These are phyloP conservation scores for Mormyrus hasselquistii DNA, from an alignment of 2,797 vertebrate genomes.

Conservation along the genomic window DNA sequence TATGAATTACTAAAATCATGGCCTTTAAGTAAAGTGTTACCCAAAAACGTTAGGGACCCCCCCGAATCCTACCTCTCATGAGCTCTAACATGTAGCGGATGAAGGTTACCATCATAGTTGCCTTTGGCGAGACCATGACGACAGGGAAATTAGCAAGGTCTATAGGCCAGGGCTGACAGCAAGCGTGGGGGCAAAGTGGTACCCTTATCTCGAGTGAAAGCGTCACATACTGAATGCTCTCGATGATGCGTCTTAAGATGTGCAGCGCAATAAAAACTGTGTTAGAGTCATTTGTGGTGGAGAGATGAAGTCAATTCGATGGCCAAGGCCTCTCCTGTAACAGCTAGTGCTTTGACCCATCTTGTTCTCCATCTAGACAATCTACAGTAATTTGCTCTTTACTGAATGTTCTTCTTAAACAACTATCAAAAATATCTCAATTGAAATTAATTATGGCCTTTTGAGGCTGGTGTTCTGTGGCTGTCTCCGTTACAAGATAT, in stretches of 20 bases:
- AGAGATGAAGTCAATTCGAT: background rate
- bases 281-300: background rate
- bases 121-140: background rate
- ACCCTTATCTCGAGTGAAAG: background rate
- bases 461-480: background rate
- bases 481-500: background rate
- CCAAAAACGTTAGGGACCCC: background rate
- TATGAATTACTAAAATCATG: background rate
- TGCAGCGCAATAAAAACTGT: background rate
- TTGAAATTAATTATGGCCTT: background rate
- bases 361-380: background rate
- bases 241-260: too few relatives aligned
- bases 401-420: background rate
- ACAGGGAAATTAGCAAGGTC: background rate
- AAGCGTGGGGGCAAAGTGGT: background rate
- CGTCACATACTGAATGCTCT: background rate
- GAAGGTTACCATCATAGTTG: background rate
- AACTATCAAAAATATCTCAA: constrained; percentile 3
- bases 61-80: background rate
- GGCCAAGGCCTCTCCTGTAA: background rate
- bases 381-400: background rate
- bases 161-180: background rate
- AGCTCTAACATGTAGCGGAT: background rate
- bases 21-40: background rate
- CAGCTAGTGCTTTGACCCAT: background rate